Base-by-base conservation (phyloP, 2,888 invertebrate species). In the Anoplius nigerrimus region DNA sequence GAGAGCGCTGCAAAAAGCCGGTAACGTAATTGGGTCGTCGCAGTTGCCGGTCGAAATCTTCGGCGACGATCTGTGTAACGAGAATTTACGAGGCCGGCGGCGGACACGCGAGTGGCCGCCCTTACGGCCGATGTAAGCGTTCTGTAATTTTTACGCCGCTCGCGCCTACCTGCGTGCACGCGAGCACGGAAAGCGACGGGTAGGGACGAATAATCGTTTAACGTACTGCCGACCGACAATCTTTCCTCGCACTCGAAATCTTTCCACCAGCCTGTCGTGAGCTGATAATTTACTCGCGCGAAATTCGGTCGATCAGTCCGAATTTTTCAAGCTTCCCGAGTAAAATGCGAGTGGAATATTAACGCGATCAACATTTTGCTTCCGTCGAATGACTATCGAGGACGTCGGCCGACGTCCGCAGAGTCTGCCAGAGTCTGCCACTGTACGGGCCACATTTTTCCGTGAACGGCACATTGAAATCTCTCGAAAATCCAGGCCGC, bases 1-100 rank as follows among this genome's bases (percentile, higher is more conserved):
- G 11, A 16, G 60, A 16, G 60, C 48, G 20, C 66, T 66, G 66
- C 62, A 66, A 76, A 76, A 58, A 74, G 59, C 55, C 54, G 43
- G 48, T 68, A 59, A 68, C 63, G 65, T 74, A 80, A 82, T 82
- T 80, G 71, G 82, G 82, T 78, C 82, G 79, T 60, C 69, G 69
- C 57, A 27, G 65, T 71, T 66, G 68, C 60, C 48, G 48, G 48
- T 48, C 48, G 72, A 78, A n/a, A 82, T 82, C 80, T 72, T 59
- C 52, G 53, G 65, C 66, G 73, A 66, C 74, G 79, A 80, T 82
- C 80, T 73, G 71, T 68, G 63, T 62, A 68, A 80, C 64, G 74
- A 61, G 60, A 68, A 79, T 76, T 78, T 69, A 69, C 75, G 55
- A 61, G 56, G 73, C 52, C 73, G 57, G 61, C 66, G 52, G 46